phyloP scores from a whole-genome alignment of 2,113 vertebrate species.

The Neopipo cinnamomea region DNA sequence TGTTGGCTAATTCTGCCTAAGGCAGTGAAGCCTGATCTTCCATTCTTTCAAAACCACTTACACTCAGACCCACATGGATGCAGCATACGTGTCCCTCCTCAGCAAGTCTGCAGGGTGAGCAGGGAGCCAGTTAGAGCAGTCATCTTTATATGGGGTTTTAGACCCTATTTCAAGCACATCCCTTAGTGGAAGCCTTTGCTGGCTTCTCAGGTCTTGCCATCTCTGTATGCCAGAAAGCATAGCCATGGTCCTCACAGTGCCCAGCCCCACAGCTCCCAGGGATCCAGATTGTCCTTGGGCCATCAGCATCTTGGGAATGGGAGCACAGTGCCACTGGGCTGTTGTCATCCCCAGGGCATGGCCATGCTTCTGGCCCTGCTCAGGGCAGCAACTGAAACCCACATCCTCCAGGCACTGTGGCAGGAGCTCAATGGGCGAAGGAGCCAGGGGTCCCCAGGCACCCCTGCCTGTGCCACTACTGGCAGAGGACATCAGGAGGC shows the following conservation, averaged over 20 bases:
- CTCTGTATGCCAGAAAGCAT: background rate
- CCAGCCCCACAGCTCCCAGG: background rate
- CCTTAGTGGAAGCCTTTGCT: background rate
- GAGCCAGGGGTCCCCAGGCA: background rate
- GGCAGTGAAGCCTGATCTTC: background rate
- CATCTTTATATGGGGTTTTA: rapidly evolving
- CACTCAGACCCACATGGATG: background rate
- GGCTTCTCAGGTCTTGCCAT: background rate
- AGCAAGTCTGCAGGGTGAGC: background rate
- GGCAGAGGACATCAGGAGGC: background rate
- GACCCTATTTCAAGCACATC: background rate
- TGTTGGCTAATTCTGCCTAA: background rate
- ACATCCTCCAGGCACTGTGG: background rate
- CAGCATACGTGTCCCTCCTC: rapidly evolving
- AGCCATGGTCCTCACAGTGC: background rate
- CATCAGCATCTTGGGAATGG: background rate
- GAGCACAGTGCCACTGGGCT: background rate
- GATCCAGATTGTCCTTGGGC: background rate
- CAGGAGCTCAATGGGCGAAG: background rate
- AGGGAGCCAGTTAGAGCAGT: background rate
- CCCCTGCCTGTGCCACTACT: background rate
- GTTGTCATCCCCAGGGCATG: background rate
- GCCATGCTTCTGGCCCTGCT: too few relatives aligned
- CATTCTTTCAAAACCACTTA: background rate
- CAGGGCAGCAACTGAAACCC: background rate